phyloP scores from a whole-genome alignment of 2,797 vertebrate species.

The Typhlichthys subterraneus region DNA sequence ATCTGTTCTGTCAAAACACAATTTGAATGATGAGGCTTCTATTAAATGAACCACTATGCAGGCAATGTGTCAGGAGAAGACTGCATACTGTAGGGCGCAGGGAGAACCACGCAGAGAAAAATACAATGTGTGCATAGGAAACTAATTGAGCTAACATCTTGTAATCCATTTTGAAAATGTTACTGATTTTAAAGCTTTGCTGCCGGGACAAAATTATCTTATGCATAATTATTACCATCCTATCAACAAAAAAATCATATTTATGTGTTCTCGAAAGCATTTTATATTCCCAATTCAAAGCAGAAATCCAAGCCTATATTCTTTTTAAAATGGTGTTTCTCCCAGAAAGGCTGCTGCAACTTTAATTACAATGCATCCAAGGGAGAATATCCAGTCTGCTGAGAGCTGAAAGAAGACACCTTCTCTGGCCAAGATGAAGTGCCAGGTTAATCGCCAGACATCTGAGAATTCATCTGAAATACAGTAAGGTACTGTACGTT shows the following conservation, averaged over 20 bases:
- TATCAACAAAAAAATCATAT: not conserved
- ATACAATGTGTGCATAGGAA: constrained; percentile 47
- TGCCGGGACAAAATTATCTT: constrained; percentile 31
- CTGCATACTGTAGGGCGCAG: constrained; percentile 43
- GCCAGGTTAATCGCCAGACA: constrained; percentile 7
- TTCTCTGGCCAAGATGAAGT: constrained; percentile 16
- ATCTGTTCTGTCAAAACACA: constrained; percentile 59
- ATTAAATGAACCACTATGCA: constrained; percentile 55
- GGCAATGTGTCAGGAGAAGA: constrained; percentile 44
- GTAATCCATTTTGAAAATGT: constrained; percentile 54
- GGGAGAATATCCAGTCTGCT: not conserved
- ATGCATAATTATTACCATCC: constrained; percentile 3
- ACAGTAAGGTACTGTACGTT: constrained; percentile 17
- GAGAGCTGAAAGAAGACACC: not conserved
- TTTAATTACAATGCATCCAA: constrained; percentile 2
- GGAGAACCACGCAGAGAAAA: constrained; percentile 31
- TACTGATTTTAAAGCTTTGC: constrained; percentile 30
- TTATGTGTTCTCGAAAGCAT: constrained; percentile 10
- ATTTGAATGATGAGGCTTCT: constrained; percentile 59
- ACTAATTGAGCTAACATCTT: constrained; percentile 30
- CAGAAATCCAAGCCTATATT: constrained; percentile 13
- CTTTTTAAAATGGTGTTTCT: not conserved
- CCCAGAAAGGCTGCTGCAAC: not conserved
- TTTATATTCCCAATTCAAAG: constrained; percentile 3
- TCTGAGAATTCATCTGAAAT: constrained; percentile 26